A percentile compares a stretch with the other conserved stretches of the same genome.
Conservation (phyloP, 2,113 vertebrate genomes). For the Scophthalmus maximus region DNA sequence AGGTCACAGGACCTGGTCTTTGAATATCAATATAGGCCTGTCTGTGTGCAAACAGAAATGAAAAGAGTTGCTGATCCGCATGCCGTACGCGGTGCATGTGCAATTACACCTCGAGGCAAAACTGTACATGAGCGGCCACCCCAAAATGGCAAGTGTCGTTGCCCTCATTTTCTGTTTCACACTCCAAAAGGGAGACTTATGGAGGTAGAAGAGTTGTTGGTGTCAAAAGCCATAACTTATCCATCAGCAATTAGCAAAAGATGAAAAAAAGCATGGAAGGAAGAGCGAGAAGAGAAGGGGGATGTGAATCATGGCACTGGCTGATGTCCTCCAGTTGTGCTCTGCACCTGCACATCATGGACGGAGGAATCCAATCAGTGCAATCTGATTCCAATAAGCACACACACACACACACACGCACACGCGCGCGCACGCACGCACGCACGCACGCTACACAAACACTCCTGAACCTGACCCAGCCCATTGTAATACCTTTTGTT, state of each 20-base stretch:
- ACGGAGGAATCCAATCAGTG: constrained; percentile 49
- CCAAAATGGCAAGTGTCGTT: neutral
- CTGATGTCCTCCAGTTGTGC: constrained; percentile 80
- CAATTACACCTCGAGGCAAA: neutral
- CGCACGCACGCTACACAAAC: constrained; percentile 15
- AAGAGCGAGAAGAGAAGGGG: constrained; percentile 20
- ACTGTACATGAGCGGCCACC: neutral
- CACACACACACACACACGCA: constrained; percentile 17
- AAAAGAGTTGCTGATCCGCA: neutral
- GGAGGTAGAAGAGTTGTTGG: constrained; percentile 5
- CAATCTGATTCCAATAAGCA: constrained; percentile 21
- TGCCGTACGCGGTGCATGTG: neutral
- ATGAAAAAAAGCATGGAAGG: constrained; percentile 11
- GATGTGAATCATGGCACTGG: constrained; percentile 78
- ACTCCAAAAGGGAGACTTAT: neutral
- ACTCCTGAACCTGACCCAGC: constrained; percentile 19
- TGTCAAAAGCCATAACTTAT: constrained; percentile 27
- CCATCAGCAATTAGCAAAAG: constrained; percentile 18
- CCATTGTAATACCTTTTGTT: constrained; percentile 15
- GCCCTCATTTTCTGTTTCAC: neutral
- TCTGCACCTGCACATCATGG: constrained; percentile 83
- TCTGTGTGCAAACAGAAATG: neutral
- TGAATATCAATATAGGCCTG: constrained; percentile 13
- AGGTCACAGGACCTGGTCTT: constrained; percentile 45
- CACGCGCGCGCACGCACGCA: constrained; percentile 16